Conservation (phyloP, 2,888 invertebrate genomes). For the Arrhopalites spinosus region DNA sequence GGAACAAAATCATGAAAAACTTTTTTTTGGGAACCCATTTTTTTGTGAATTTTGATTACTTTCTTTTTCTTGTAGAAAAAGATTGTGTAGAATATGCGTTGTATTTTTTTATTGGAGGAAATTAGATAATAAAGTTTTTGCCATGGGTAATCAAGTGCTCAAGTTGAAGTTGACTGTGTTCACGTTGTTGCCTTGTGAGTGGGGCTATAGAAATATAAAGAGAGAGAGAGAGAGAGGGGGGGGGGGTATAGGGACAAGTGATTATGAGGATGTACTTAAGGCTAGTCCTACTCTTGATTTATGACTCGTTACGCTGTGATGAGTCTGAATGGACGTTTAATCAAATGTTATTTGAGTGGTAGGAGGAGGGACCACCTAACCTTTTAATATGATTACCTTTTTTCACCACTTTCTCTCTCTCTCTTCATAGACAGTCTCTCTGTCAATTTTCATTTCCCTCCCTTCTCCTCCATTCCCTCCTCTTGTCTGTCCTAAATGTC, state of each 20-base stretch:
- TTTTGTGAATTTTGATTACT: too few species aligned
- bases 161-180: conserved; percentile 16
- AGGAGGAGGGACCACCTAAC: conserved; percentile 45
- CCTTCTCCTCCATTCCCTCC: not conserved
- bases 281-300: conserved; percentile 51
- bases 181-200: conserved; percentile 5
- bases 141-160: conserved; percentile 26
- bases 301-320: conserved; percentile 53
- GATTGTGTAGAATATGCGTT: not conserved
- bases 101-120: not conserved
- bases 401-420: conserved; percentile 8
- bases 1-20: too few species aligned
- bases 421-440: not conserved
- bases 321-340: conserved; percentile 57
- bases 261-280: conserved; percentile 28
- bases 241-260: not conserved
- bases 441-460: not conserved
- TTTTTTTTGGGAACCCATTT: too few species aligned
- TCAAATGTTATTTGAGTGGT: conserved; percentile 58
- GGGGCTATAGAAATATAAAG: not conserved
- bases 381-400: conserved; percentile 56
- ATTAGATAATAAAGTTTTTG: conserved; percentile 12
- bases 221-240: too few species aligned
- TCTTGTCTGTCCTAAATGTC: conserved; percentile 51
- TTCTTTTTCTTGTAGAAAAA: not conserved